A percentile compares a stretch with the other conserved stretches of the same genome.
Conservation (phyloP, 2,888 invertebrate species). For the Orthosia cruda region DNA sequence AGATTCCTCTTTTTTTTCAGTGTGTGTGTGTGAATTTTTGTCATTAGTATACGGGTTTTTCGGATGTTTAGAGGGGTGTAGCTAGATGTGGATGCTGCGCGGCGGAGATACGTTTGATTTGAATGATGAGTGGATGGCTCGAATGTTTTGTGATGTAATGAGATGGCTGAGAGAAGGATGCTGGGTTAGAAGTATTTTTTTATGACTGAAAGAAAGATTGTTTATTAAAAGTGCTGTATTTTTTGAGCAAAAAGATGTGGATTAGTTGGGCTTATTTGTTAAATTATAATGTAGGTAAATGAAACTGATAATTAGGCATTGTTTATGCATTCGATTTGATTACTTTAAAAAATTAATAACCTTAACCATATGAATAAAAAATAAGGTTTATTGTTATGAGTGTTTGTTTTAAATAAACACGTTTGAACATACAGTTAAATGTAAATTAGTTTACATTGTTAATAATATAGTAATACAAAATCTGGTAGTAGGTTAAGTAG, state of each 20-base stretch:
- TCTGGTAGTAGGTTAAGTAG: conserved; percentile 3
- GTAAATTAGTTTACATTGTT: background rate
- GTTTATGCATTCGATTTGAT: too few relatives aligned
- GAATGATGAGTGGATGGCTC: conserved; percentile 32
- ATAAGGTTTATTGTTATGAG: background rate
- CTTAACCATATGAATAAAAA: background rate
- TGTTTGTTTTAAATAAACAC: background rate
- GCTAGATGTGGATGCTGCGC: conserved; percentile 40
- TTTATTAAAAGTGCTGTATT: background rate
- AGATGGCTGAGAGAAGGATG: conserved; percentile 12
- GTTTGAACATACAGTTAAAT: background rate
- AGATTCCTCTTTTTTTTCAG: conserved; percentile 82
- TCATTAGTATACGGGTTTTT: conserved; percentile 81
- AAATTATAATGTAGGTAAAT: background rate
- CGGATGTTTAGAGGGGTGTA: conserved; percentile 62
- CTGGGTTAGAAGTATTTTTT: background rate
- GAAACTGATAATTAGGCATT: background rate
- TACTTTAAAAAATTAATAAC: too few relatives aligned
- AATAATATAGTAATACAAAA: conserved; percentile 8
- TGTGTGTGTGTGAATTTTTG: conserved; percentile 82
- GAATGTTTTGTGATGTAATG: conserved; percentile 51
- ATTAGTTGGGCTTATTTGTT: background rate
- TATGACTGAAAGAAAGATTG: background rate
- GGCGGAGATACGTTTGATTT: conserved; percentile 58
- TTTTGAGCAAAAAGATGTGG: background rate